Percentiles rank a stretch among this genome's conserved stretches.
Evolutionary conservation across 1,140 invertebrate species (phyloP).

Genomic region (Samia ricini): DNA sequence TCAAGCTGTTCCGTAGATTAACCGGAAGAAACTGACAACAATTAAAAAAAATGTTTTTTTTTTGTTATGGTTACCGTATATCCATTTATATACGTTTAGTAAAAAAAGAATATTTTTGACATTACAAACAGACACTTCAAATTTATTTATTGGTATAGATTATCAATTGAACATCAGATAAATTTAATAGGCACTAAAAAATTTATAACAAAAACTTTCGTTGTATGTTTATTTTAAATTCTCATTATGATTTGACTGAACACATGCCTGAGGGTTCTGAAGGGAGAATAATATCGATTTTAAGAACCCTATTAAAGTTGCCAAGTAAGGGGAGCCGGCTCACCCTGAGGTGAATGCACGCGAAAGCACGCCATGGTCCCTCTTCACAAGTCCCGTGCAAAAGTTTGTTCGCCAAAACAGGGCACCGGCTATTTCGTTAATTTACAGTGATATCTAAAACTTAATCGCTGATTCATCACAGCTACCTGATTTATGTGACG

Average conservation of each 20-base stretch:
- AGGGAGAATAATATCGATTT: constrained; percentile 49
- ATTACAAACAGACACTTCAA: no score
- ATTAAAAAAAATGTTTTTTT: no score
- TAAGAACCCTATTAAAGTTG: constrained; percentile 67
- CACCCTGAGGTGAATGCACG: constrained; percentile 58
- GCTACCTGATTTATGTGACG: constrained; percentile 9
- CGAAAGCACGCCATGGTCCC: constrained; percentile 40
- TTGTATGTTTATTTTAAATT: background rate
- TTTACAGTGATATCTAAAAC: constrained; percentile 19
- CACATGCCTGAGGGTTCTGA: background rate
- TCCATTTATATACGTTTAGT: no score
- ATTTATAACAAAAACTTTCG: background rate
- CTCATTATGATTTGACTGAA: background rate
- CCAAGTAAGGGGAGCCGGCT: constrained; percentile 37
- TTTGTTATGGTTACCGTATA: no score
- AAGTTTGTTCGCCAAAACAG: constrained; percentile 57
- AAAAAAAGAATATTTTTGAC: no score
- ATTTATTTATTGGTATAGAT: no score
- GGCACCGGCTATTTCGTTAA: constrained; percentile 35
- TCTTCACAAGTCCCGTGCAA: constrained; percentile 31
- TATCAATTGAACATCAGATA: constrained; percentile 1
- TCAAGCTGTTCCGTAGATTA: no score
- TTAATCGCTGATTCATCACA: constrained; percentile 23
- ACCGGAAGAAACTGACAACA: no score
- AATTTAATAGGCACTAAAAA: no score